phyloP scores from a whole-genome alignment of 2,888 invertebrate species.

The Nematopogon swammerdamellus region DNA sequence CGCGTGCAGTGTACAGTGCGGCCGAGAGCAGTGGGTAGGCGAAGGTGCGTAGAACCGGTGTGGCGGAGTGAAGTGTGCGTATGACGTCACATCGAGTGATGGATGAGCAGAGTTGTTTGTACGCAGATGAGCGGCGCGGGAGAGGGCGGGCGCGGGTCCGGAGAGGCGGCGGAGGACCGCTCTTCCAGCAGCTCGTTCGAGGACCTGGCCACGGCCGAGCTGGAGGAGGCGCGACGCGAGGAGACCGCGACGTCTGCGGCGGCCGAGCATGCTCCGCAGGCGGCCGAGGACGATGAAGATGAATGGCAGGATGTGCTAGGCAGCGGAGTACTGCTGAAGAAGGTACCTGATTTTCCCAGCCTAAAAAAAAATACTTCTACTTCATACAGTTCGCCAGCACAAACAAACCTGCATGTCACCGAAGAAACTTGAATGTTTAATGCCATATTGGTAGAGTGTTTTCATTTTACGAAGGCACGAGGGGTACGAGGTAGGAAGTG shows the following conservation, averaged over 20 bases:
- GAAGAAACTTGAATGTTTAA: no score
- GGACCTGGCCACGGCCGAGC: constrained; percentile 57
- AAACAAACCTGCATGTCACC: no score
- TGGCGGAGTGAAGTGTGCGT: not conserved
- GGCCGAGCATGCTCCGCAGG: constrained; percentile 4
- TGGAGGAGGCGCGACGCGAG: constrained; percentile 44
- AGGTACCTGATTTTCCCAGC: no score
- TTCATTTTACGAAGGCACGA: no score
- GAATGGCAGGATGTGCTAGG: constrained; percentile 78
- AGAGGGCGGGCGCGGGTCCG: constrained; percentile 29
- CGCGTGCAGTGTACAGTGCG: no score
- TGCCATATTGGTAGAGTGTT: no score
- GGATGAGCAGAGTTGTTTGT: not conserved
- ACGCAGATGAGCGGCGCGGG: constrained; percentile 6
- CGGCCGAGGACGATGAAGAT: constrained; percentile 26
- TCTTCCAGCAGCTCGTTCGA: constrained; percentile 66
- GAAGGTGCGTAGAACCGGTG: not conserved
- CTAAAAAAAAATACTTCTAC: no score
- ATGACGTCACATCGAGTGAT: no score
- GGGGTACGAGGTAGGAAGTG: no score
- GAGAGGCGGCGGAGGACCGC: constrained; percentile 48
- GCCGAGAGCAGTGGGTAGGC: no score
- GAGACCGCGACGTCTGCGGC: constrained; percentile 28
- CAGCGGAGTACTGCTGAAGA: constrained; percentile 67
- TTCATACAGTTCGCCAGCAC: no score